Percentiles rank a stretch among this genome's conserved stretches.
phyloP scores from a whole-genome alignment of 2,113 vertebrate species.

The Xenopus tropicalis region DNA sequence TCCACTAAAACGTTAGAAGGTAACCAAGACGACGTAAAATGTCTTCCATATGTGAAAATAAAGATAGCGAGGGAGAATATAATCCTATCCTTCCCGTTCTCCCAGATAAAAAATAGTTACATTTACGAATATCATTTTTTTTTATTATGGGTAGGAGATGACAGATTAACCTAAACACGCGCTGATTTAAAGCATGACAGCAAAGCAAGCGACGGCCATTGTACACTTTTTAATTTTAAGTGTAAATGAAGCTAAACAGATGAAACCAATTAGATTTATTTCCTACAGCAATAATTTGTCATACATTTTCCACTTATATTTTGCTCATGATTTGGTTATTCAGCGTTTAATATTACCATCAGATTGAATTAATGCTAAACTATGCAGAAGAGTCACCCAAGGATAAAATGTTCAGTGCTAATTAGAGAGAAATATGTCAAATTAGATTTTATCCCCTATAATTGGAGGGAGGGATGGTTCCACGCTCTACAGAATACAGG shows the following conservation, averaged over 20 bases:
- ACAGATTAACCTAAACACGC: neutral
- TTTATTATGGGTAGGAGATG: neutral
- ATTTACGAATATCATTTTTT: neutral
- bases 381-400: neutral
- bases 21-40: slow-evolving; percentile 9
- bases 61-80: neutral
- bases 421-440: neutral
- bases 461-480: neutral
- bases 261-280: neutral
- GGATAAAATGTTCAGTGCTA: neutral
- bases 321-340: neutral
- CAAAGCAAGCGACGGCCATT: neutral
- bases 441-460: neutral
- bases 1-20: neutral
- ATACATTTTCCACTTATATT: neutral
- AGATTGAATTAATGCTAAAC: neutral
- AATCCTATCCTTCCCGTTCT: neutral
- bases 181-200: neutral
- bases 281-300: neutral
- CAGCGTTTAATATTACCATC: neutral
- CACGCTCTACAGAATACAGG: neutral
- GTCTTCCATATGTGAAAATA: slow-evolving; percentile 15
- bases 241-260: neutral
- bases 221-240: neutral
- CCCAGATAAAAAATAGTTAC: neutral